These are phyloP conservation scores for Percina caprodes DNA, from an alignment of 2,113 vertebrate genomes.

Conservation along the genomic window DNA sequence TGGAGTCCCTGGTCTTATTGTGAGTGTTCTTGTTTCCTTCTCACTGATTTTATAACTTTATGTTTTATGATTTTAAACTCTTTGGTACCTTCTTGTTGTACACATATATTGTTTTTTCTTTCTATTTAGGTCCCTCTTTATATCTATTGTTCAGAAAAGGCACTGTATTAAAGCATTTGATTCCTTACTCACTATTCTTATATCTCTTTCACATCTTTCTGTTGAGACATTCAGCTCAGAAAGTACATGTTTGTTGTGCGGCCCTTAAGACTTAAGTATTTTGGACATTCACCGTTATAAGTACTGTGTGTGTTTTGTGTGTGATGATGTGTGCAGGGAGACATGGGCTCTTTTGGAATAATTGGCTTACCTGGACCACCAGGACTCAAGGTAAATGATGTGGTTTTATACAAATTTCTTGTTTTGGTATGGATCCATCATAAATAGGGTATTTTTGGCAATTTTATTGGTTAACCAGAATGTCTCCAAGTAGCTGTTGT, in stretches of 20 bases:
- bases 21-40: slow-evolving; percentile 84
- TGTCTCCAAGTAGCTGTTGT: background rate
- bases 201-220: background rate
- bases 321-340: slow-evolving; percentile 86
- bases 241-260: background rate
- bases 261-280: background rate
- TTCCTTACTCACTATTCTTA: background rate
- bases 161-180: background rate
- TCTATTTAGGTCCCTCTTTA: no score
- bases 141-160: background rate
- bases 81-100: background rate
- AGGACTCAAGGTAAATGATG: slow-evolving; percentile 91
- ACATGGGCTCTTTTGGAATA: slow-evolving; percentile 89
- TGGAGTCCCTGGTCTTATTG: slow-evolving; percentile 94
- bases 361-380: slow-evolving; percentile 90
- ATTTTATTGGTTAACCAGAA: background rate
- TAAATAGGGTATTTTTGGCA: background rate
- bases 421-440: background rate
- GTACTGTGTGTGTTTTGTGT: slow-evolving; percentile 25
- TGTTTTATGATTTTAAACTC: background rate
- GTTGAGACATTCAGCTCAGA: background rate
- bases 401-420: background rate
- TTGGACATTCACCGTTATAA: background rate
- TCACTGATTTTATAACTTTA: background rate
- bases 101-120: background rate